Evolutionary conservation across 2,113 vertebrate species (phyloP).

Genomic region (Lanius ludovicianus): DNA sequence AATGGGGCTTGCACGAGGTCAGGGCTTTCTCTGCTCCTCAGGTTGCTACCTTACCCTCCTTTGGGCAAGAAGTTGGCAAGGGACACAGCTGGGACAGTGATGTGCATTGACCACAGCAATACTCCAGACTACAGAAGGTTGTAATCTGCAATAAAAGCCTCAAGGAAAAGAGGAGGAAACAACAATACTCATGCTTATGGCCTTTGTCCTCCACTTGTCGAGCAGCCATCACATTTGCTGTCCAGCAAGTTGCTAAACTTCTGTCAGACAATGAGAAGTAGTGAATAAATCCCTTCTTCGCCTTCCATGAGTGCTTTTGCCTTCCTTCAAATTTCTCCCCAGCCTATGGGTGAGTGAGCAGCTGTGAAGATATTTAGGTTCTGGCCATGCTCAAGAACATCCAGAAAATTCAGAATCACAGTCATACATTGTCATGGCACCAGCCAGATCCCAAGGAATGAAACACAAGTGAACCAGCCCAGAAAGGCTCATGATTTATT

Average conservation of each 20-base stretch:
- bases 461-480: neutral
- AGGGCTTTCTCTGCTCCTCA: neutral
- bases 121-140: neutral
- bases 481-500: neutral
- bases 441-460: neutral
- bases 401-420: neutral
- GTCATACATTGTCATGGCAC: neutral
- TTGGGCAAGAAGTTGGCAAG: neutral
- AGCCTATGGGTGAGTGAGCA: accelerated
- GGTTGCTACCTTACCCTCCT: neutral
- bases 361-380: neutral
- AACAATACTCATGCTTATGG: neutral
- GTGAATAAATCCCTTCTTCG: neutral
- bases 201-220: neutral
- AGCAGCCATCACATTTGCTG: neutral
- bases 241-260: neutral
- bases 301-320: neutral
- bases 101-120: neutral
- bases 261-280: neutral
- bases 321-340: neutral
- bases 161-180: neutral
- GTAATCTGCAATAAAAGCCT: neutral
- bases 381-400: neutral
- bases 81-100: neutral
- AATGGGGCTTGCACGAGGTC: neutral